phyloP scores from a whole-genome alignment of 2,797 vertebrate species.

The Argya squamiceps region DNA sequence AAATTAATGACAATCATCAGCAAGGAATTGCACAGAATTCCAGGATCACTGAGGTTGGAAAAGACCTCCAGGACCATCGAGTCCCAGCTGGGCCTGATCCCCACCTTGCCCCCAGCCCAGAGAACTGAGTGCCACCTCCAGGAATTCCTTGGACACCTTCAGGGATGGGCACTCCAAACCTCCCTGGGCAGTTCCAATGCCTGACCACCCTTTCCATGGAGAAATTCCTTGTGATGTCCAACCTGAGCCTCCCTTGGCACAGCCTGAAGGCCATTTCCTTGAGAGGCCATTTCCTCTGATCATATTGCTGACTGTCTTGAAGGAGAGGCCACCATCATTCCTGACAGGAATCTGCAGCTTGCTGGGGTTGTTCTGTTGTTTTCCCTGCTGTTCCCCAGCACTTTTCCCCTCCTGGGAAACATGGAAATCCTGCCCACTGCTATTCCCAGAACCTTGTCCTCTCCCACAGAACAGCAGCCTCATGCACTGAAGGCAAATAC shows the following conservation, averaged over 20 bases:
- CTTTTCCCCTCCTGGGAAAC: neutral
- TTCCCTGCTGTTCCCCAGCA: neutral
- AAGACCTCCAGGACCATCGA: neutral
- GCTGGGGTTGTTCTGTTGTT: neutral
- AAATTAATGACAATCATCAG: neutral
- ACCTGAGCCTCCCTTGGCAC: neutral
- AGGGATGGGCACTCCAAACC: neutral
- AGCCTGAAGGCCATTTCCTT: neutral
- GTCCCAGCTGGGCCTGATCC: rapidly evolving
- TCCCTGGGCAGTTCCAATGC: neutral
- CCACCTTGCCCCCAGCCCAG: neutral
- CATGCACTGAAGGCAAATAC: rapidly evolving
- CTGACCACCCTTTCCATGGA: neutral
- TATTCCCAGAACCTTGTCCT: neutral
- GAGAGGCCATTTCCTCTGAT: neutral
- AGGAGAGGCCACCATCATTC: neutral
- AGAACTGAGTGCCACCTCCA: neutral
- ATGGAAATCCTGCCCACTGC: neutral
- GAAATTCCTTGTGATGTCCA: neutral
- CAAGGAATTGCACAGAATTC: neutral
- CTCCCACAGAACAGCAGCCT: neutral
- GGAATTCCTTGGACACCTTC: neutral
- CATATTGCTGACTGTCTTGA: rapidly evolving
- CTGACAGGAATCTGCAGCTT: neutral
- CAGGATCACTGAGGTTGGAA: neutral